phyloP scores from a whole-genome alignment of 1,140 invertebrate genomes.

The Habropoda laboriosa region DNA sequence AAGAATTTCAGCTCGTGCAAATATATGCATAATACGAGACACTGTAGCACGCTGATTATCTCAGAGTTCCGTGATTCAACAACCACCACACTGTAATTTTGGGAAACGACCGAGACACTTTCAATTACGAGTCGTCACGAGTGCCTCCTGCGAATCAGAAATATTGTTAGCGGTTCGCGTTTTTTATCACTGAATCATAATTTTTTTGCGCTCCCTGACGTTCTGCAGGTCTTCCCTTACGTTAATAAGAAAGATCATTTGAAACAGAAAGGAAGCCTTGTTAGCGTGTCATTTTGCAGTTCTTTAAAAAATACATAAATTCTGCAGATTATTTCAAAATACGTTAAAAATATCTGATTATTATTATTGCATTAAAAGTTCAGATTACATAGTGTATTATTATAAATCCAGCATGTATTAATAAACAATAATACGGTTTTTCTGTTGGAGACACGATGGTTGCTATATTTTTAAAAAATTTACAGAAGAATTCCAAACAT shows the following conservation, averaged over 20 bases:
- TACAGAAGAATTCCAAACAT: too few relatives aligned
- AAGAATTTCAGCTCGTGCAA: not conserved
- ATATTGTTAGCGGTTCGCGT: not conserved
- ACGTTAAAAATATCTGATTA: too few relatives aligned
- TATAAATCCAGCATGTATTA: too few relatives aligned
- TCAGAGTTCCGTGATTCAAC: not conserved
- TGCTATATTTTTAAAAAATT: too few relatives aligned
- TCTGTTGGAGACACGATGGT: too few relatives aligned
- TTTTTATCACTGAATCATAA: not conserved
- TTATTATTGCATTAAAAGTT: too few relatives aligned
- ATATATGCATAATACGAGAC: not conserved
- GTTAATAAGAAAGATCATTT: not conserved
- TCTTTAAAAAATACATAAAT: too few relatives aligned
- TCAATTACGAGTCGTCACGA: not conserved
- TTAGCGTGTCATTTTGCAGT: too few relatives aligned
- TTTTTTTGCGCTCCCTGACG: not conserved
- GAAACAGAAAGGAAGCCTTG: not conserved
- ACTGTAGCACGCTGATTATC: not conserved
- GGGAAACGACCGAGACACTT: not conserved
- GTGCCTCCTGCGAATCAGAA: not conserved
- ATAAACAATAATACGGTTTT: too few relatives aligned
- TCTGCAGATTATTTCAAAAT: too few relatives aligned
- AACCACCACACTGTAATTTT: not conserved
- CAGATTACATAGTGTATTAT: too few relatives aligned
- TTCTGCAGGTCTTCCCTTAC: not conserved